Evolutionary conservation across 2,888 invertebrate genomes (phyloP), one percentile per base, ranked within the genome.

Genomic region (Drosophila fungiperda): DNA sequence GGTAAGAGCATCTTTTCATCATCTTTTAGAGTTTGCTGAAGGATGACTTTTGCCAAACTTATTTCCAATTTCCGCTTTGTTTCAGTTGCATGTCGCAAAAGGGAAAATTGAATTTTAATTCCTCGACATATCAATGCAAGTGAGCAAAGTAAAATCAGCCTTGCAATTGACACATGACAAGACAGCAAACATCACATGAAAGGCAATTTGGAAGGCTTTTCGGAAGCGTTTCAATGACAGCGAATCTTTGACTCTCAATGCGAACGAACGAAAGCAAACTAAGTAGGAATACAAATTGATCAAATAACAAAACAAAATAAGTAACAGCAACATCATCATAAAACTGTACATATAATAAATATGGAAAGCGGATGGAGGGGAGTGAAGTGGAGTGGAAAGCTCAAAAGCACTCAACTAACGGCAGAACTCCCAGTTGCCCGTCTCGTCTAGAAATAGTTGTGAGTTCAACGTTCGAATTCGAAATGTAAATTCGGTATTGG

Each of bases 161-260:
- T 84, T 81, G 87, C 89, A 87, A 79, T 87, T 89, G 87, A 89
- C 87, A 87, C 81, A 78, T 84, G 89, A 84, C 82, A 82, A 78
- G 80, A 4, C 55, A 11, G 71, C 70, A 50, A 36, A 57, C 23
- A 23, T 38, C 29, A 60, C 60, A 62, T 45, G 42, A 49, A 63
- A 35, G 40, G 12, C 45, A 5, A 29, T 6, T 29, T 29, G 23
- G 20, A 23, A 4, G 12, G 15, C 29, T 6, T 29, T 29, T 29
- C 29, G 35, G 32, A 12, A 11, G 29, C 15, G 20, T 6, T 9
- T 26, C 20, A 35, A 48, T 45, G 62, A 59, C 40, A 15, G 54
- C 11, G 48, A 36, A 63, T 40, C 68, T 66, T 73, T 68, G 68
- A 35, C 64, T 59, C 62, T 62, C 72, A 87, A 85, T 85, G 87